phyloP scores from a whole-genome alignment of 2,113 vertebrate species.

The Sander lucioperca region DNA sequence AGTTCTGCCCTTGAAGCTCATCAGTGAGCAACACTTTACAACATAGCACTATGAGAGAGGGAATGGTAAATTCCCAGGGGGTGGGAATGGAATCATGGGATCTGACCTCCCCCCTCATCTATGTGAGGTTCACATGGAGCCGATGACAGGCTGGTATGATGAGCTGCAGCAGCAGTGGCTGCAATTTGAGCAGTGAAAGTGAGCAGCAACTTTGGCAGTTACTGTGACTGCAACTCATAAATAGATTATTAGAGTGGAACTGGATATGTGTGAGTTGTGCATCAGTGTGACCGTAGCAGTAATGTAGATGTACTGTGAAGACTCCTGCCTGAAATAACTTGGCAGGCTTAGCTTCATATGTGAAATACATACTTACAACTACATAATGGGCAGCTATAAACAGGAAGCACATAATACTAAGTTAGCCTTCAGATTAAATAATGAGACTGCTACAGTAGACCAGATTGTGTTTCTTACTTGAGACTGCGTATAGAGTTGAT shows the following conservation, averaged over 20 bases:
- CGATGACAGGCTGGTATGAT: constrained; percentile 59
- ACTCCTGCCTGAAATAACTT: constrained; percentile 11
- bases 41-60: constrained; percentile 30
- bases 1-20: neutral
- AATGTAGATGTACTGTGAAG: neutral
- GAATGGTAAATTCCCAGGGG: neutral
- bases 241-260: constrained; percentile 24
- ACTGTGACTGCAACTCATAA: constrained; percentile 19
- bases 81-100: neutral
- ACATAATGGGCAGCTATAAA: neutral
- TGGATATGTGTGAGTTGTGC: neutral
- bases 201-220: constrained; percentile 9
- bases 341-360: neutral
- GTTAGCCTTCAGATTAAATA: neutral
- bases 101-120: constrained; percentile 7
- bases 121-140: neutral
- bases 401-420: neutral
- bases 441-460: neutral
- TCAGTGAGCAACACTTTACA: constrained; percentile 23
- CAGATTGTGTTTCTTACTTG: constrained; percentile 76
- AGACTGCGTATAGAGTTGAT: constrained; percentile 81
- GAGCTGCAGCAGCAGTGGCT: constrained; percentile 11
- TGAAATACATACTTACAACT: constrained; percentile 19
- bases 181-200: constrained; percentile 6
- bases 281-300: neutral